Evolutionary conservation across 2,113 vertebrate genomes (phyloP).

Genomic region (Thermophis baileyi): DNA sequence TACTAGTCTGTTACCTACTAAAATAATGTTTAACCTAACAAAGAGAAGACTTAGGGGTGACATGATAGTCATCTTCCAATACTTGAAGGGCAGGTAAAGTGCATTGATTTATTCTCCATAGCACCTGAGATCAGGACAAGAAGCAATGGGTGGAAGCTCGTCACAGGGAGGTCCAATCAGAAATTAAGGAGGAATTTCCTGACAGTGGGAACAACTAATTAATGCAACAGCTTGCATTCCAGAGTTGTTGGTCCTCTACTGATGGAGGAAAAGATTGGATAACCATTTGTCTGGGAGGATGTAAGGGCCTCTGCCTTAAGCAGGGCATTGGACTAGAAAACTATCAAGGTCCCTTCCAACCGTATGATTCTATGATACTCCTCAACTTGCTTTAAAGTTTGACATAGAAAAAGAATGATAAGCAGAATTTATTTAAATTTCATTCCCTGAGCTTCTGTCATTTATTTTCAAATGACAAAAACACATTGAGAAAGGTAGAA

Average conservation of each 20-base stretch:
- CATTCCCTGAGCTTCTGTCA: neutral
- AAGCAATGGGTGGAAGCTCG: neutral
- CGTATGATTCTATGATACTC: neutral
- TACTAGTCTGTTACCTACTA: neutral
- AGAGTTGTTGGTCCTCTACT: neutral
- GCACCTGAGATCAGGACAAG: neutral
- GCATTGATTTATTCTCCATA: neutral
- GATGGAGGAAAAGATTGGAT: neutral
- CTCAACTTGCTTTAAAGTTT: neutral
- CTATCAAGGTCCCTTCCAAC: neutral
- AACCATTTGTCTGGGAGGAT: neutral
- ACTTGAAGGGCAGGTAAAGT: neutral
- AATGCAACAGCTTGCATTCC: neutral
- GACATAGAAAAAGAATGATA: neutral
- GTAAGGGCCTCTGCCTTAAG: neutral
- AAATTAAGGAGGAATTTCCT: neutral
- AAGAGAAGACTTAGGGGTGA: neutral
- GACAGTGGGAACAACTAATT: neutral
- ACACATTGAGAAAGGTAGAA: neutral
- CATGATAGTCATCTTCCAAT: neutral
- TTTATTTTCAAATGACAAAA: neutral
- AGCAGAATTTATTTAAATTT: neutral
- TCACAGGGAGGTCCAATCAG: neutral
- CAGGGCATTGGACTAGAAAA: neutral
- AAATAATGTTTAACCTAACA: neutral